Evolutionary conservation across 2,113 vertebrate genomes (phyloP).

Genomic region (Triplophysa rosa): DNA sequence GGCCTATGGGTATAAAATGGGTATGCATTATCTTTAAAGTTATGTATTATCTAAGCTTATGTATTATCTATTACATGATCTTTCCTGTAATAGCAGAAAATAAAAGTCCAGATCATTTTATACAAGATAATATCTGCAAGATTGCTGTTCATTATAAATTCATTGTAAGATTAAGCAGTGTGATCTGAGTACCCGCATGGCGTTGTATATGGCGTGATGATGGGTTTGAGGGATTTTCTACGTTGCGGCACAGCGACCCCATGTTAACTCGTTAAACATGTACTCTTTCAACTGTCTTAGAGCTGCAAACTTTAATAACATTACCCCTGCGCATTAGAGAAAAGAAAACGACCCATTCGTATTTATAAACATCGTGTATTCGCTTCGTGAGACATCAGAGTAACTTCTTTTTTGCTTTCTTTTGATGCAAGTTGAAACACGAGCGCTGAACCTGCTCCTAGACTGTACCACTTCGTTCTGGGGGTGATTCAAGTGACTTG

Average conservation of each 20-base stretch:
- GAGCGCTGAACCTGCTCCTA: conserved; percentile 72
- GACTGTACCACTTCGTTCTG: conserved; percentile 67
- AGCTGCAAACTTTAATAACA: background rate
- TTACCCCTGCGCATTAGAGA: too few relatives aligned
- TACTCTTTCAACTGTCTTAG: background rate
- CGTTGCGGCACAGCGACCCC: conserved; percentile 26
- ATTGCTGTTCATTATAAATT: background rate
- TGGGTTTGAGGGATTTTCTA: conserved; percentile 16
- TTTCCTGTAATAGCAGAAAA: too few relatives aligned
- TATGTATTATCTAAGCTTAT: too few relatives aligned
- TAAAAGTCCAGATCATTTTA: background rate
- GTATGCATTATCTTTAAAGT: too few relatives aligned
- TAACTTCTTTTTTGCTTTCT: background rate
- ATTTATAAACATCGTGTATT: background rate
- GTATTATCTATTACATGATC: too few relatives aligned
- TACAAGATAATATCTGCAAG: background rate
- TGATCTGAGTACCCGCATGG: background rate
- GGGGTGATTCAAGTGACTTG: background rate
- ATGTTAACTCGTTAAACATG: conserved; percentile 16
- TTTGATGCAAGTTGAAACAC: conserved; percentile 11
- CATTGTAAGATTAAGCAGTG: background rate
- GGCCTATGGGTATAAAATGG: too few relatives aligned
- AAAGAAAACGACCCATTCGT: background rate
- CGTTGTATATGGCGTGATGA: conserved; percentile 21
- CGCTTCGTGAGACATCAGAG: background rate